phyloP scores from a whole-genome alignment of 2,888 invertebrate genomes.

The Nasonia oneida region DNA sequence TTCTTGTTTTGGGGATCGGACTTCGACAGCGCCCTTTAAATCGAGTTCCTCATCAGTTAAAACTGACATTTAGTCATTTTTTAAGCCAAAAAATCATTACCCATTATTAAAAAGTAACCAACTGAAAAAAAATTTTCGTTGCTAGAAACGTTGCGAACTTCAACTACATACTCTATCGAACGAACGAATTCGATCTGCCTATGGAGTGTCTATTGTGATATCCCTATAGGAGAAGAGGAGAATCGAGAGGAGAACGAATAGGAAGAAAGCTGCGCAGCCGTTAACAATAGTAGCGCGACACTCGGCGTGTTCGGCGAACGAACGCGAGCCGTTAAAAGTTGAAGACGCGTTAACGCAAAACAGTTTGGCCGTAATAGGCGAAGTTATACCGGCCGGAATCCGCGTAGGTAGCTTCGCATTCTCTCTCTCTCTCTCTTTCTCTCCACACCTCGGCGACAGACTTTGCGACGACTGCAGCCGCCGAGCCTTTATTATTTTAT shows the following conservation, averaged over 20 bases:
- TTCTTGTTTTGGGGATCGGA: too few relatives aligned
- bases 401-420: constrained; percentile 2
- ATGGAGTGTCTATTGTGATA: not conserved
- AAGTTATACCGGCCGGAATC: constrained; percentile 67
- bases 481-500: constrained; percentile 72
- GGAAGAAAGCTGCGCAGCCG: not conserved
- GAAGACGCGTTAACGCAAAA: constrained; percentile 76
- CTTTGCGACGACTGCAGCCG: constrained; percentile 50
- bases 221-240: not conserved
- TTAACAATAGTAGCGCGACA: not conserved
- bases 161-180: too few relatives aligned
- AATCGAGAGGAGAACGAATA: not conserved
- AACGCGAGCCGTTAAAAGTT: constrained; percentile 75
- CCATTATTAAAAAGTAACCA: too few relatives aligned
- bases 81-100: too few relatives aligned
- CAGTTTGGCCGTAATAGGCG: constrained; percentile 76
- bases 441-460: constrained; percentile 52
- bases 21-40: too few relatives aligned
- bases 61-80: too few relatives aligned
- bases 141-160: too few relatives aligned
- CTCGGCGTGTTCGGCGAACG: not conserved
- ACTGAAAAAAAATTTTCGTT: too few relatives aligned
- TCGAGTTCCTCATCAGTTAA: too few relatives aligned
- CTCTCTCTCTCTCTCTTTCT: not conserved
- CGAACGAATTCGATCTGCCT: too few relatives aligned